Evolutionary conservation across 1,140 invertebrate species (phyloP), one percentile per base, ranked within the genome.

Genomic region (Lepidurus packardi): DNA sequence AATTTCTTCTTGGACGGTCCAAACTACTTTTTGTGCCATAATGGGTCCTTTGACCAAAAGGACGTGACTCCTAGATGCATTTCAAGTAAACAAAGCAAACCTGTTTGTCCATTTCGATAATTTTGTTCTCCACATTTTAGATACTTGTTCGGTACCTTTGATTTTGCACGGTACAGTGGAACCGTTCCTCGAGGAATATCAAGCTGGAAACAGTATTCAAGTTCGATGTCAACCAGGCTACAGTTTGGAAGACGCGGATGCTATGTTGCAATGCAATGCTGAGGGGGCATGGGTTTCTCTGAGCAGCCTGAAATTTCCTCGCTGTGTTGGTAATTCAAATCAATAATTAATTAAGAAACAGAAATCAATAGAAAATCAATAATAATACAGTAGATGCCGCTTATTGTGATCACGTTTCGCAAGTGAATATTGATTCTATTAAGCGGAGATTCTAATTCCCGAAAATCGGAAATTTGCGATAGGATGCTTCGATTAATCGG

Each of bases 1-100:
- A 21, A 21, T 65, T 65, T 65, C 21, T 65, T 11, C 53, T 8
- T 65, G 53, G 53, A 65, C 16, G 53, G 53, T n/a, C 53, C 53
- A 65, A 65, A 65, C 53, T 65, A 65, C 21, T 65, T 65, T n/a
- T 65, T 65, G 13, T 65, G 53, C 53, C n/a, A 65, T 16, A 65
- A 65, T 65, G 53, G 53, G 53, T 21, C 53, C 3, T 65, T 65
- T 16, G 53, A 65, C 13, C 16, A 65, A n/a, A 65, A 65, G 16
- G 53, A 65, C 16, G 16, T 21, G 13, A 65, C 16, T 5, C 53
- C 53, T 1, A 65, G 53, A 65, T 65, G 53, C 53, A 65, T 65
- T 65, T 65, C 53, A 9, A 65, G 53, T 65, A 65, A 7, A 34
- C 34, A 34, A 34, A 47, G 53, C 7, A 13, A 65, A 9, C 21